These are phyloP conservation scores for Drosophila hamatofila DNA, from an alignment of 2,888 invertebrate genomes.

Conservation along the genomic window DNA sequence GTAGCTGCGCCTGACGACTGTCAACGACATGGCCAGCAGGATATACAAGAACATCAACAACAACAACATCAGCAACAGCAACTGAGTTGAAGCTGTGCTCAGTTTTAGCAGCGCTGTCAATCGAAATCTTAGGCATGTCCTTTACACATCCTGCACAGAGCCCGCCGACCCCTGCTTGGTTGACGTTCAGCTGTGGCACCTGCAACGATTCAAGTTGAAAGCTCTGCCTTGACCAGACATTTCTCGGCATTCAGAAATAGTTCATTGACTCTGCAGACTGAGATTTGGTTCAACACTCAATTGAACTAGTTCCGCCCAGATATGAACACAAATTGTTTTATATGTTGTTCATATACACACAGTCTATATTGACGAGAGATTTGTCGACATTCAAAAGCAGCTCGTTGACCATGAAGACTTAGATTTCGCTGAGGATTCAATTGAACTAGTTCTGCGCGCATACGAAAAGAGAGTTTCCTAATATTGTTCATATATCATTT, in stretches of 20 bases:
- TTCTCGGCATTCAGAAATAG: neutral
- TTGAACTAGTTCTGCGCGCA: conserved; percentile 17
- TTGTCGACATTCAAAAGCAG: neutral
- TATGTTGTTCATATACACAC: neutral
- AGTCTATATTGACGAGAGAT: neutral
- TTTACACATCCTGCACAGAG: conserved; percentile 16
- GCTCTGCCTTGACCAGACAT: conserved; percentile 6
- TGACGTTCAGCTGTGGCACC: conserved; percentile 10
- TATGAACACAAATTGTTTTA: no score
- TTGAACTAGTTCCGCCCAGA: conserved; percentile 9
- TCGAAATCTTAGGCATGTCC: conserved; percentile 47
- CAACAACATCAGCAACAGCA: neutral
- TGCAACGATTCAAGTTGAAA: conserved; percentile 15
- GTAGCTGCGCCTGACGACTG: conserved; percentile 77
- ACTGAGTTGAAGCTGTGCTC: conserved; percentile 6
- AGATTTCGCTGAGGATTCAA: neutral
- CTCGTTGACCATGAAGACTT: neutral
- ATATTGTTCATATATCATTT: no score
- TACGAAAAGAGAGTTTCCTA: no score
- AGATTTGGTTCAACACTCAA: neutral
- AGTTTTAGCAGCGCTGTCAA: conserved; percentile 50
- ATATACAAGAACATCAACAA: neutral
- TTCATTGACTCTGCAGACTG: neutral
- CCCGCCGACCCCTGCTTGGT: neutral
- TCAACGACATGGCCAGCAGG: conserved; percentile 55